Evolutionary conservation across 2,888 invertebrate genomes (phyloP), one percentile per base, ranked within the genome.

Genomic region (Conops quadrifasciatus): DNA sequence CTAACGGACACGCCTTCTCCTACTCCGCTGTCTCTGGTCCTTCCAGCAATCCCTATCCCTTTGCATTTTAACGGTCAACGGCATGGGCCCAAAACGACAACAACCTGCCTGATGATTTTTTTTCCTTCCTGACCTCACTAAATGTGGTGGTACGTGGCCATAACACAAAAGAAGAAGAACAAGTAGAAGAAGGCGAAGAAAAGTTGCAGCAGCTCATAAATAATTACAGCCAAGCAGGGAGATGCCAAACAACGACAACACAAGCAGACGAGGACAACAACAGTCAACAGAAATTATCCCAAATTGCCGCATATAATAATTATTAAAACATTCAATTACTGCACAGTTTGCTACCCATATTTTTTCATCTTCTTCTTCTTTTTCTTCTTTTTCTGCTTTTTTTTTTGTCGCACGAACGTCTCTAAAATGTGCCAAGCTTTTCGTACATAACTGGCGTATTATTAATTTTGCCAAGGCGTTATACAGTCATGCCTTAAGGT

Each of bases 321-420:
- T 67, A 71, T 63, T 63, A 58, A 56, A 73, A 81, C 79, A 81
- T 80, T 77, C 80, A 80, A 81, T 80, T 81, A 81, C 81, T 78
- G 79, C 80, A 81, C 79, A 77, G 49, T 56, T 19, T 21, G 53
- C 53, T 2, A 56, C 24, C 24, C 1, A 24, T 58, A 36, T 36
- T 36, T 36, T 36, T n/a, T n/a, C n/a, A n/a, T n/a, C 36, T 49
- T 49, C 5, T n/a, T 49, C 19, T 2, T 49, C n/a, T 3, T 49
- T 1, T 56, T n/a, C 1, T 56, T 13, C 21, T 56, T 56, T 24
- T 1, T 24, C 21, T 7, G 1, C 21, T 28, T 28, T 28, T 58
- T 58, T 21, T 9, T 36, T 36, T 9, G 36, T 4, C 9, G 5
- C 36, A 36, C 4, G 36, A 36, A 7, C 9, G 36, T 36, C 36